phyloP scores from a whole-genome alignment of 2,113 vertebrate genomes.

The Cricetomys ansorgei region DNA sequence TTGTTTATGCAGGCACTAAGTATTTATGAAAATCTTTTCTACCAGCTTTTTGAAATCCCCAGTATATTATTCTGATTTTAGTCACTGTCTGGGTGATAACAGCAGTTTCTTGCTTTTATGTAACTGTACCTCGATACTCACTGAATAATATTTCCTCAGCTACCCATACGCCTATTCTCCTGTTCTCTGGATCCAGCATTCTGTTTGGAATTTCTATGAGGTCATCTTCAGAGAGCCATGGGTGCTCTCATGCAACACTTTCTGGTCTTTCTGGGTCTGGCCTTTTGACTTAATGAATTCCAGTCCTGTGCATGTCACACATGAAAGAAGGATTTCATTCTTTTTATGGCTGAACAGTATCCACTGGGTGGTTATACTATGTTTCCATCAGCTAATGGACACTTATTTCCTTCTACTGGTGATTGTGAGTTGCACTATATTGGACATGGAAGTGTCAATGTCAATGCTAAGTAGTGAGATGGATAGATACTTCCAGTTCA shows the following conservation, averaged over 20 bases:
- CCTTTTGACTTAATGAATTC: not conserved
- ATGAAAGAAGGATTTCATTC: not conserved
- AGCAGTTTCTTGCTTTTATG: not conserved
- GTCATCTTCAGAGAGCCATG: not conserved
- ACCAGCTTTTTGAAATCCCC: not conserved
- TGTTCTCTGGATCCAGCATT: not conserved
- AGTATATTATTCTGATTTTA: not conserved
- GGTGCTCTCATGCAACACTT: not conserved
- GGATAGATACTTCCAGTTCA: not conserved
- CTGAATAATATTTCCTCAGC: not conserved
- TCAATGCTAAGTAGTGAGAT: not conserved
- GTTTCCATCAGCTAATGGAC: not conserved
- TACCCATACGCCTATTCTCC: not conserved
- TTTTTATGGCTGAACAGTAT: not conserved
- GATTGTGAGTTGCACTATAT: not conserved
- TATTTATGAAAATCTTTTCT: not conserved
- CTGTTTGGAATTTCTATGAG: not conserved
- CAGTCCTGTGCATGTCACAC: not conserved
- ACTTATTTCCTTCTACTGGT: not conserved
- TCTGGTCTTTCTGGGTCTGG: not conserved
- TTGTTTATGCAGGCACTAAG: not conserved
- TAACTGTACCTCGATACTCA: not conserved
- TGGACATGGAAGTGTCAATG: not conserved
- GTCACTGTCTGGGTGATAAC: not conserved
- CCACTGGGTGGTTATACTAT: not conserved